Conservation (phyloP, 1,140 invertebrate species). For the Drosophila seguyi region DNA sequence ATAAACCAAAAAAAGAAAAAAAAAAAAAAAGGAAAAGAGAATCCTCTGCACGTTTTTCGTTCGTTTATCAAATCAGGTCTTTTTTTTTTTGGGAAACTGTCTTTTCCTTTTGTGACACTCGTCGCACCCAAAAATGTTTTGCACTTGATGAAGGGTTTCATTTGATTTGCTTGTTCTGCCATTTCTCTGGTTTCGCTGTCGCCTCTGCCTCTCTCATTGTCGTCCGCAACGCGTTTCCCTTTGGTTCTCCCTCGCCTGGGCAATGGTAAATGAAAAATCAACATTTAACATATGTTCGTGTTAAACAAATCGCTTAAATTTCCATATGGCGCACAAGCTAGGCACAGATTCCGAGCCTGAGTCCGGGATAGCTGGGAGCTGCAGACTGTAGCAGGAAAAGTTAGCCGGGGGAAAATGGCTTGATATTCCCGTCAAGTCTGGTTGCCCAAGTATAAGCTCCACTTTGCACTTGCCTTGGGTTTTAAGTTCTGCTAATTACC, state of each 20-base stretch:
- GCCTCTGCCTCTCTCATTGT: conserved; percentile 24
- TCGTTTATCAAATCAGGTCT: conserved; percentile 57
- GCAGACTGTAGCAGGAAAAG: conserved; percentile 2
- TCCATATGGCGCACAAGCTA: conserved; percentile 55
- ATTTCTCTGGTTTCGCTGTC: conserved; percentile 78
- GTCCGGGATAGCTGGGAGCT: neutral
- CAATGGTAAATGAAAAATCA: conserved; percentile 71
- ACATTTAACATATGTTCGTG: conserved; percentile 75
- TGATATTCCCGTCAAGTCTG: neutral
- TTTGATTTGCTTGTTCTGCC: conserved; percentile 77
- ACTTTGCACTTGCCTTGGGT: conserved; percentile 20
- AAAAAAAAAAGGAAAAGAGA: conserved; percentile 18
- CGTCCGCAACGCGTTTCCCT: neutral
- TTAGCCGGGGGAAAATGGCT: neutral
- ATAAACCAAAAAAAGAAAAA: neutral
- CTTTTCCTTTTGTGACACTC: conserved; percentile 65
- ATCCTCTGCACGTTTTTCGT: conserved; percentile 50
- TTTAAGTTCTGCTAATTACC: conserved; percentile 35
- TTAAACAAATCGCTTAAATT: conserved; percentile 72
- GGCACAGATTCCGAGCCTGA: neutral
- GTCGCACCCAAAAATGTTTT: conserved; percentile 70
- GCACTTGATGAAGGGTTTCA: conserved; percentile 78
- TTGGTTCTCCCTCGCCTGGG: conserved; percentile 13
- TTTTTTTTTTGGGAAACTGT: conserved; percentile 14
- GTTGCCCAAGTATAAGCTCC: conserved; percentile 13